These are phyloP conservation scores for Carettochelys insculpta DNA, from an alignment of 2,113 vertebrate genomes.

Conservation along the genomic window DNA sequence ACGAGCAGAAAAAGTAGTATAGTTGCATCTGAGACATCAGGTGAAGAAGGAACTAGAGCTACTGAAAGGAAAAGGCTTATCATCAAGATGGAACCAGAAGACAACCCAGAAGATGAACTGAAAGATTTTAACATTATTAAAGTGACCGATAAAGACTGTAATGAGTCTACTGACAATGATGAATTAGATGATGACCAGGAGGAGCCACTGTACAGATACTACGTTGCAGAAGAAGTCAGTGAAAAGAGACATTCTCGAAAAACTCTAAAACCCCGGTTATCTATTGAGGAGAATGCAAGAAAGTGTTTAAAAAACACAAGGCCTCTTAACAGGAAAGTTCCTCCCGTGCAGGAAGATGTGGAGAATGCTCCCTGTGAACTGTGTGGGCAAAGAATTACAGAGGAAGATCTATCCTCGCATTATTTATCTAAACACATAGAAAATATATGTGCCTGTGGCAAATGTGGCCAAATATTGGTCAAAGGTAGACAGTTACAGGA, in stretches of 20 bases:
- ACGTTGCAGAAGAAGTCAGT: constrained; percentile 77
- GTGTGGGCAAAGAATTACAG: constrained; percentile 86
- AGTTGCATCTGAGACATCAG: constrained; percentile 73
- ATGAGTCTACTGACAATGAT: constrained; percentile 81
- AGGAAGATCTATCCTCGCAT: constrained; percentile 92
- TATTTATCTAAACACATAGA: constrained; percentile 96
- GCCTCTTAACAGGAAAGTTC: constrained; percentile 68
- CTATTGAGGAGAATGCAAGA: constrained; percentile 70
- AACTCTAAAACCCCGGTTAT: constrained; percentile 76
- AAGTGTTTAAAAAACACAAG: constrained; percentile 69
- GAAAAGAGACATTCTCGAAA: constrained; percentile 78
- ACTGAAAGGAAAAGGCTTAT: constrained; percentile 81
- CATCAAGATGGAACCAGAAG: constrained; percentile 93
- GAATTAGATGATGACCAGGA: constrained; percentile 82
- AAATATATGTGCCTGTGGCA: constrained; percentile 95
- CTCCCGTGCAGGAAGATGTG: constrained; percentile 69
- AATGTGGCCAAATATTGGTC: constrained; percentile 95
- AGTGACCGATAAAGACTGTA: constrained; percentile 83
- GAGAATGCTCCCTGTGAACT: constrained; percentile 87
- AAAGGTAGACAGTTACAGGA: constrained; percentile 96
- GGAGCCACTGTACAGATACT: constrained; percentile 80
- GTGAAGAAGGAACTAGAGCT: constrained; percentile 80
- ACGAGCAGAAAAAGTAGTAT: constrained; percentile 76
- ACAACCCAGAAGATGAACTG: constrained; percentile 80
- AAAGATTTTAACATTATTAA: constrained; percentile 87